A percentile compares a stretch with the other conserved stretches of the same genome.
Conservation (phyloP, 1,140 invertebrate species). For the Bombus affinis region DNA sequence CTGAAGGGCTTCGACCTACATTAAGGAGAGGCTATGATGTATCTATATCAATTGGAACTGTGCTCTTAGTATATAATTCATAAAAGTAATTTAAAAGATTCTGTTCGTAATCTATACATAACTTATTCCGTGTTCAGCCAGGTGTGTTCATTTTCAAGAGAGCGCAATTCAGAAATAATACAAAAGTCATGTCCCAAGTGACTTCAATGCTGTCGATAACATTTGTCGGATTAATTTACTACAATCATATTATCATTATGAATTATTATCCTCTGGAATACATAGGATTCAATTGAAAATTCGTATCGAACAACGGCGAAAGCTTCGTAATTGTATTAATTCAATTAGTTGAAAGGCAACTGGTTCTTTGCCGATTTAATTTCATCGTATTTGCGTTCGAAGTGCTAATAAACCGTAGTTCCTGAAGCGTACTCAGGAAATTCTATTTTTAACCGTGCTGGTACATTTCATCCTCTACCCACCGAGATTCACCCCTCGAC, state of each 20-base stretch:
- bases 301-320: background rate
- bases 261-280: background rate
- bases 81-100: background rate
- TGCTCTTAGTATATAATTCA: background rate
- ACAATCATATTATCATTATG: background rate
- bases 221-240: background rate
- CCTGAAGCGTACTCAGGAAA: background rate
- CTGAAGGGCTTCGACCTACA: constrained; percentile 20
- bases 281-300: background rate
- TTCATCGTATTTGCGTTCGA: background rate
- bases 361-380: constrained; percentile 5
- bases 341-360: constrained; percentile 8
- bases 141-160: background rate
- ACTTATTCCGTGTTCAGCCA: background rate
- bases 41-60: background rate
- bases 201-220: background rate
- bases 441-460: constrained; percentile 39
- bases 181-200: too few species aligned
- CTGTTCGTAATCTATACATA: background rate
- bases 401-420: constrained; percentile 38
- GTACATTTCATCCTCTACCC: constrained; percentile 23
- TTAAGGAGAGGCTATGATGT: background rate
- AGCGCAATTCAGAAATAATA: background rate
- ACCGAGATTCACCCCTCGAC: constrained; percentile 34
- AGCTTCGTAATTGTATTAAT: background rate